These are phyloP conservation scores for Chloroclystis v-ata DNA, from an alignment of 2,888 invertebrate species.

Conservation along the genomic window DNA sequence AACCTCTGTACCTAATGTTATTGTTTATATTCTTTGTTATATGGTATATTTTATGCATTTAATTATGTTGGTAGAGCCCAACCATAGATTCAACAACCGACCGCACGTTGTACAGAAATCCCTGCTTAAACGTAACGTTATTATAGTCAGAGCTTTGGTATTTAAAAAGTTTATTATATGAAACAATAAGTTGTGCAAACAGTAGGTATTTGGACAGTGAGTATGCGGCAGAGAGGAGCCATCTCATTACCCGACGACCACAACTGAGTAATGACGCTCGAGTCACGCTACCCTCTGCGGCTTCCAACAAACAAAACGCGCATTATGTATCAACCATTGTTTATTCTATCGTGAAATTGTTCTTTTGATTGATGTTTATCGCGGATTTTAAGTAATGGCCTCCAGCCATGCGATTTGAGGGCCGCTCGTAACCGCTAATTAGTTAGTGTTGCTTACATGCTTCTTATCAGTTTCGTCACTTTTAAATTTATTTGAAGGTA, in stretches of 20 bases:
- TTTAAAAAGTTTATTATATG: no score
- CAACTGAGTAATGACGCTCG: slow-evolving; percentile 57
- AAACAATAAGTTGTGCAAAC: neutral
- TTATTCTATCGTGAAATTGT: slow-evolving; percentile 27
- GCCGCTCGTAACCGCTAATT: slow-evolving; percentile 22
- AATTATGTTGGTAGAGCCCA: no score
- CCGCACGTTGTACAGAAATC: no score
- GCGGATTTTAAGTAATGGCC: slow-evolving; percentile 22
- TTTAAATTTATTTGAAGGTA: slow-evolving; percentile 16
- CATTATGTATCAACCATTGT: slow-evolving; percentile 33
- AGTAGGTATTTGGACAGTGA: slow-evolving; percentile 10
- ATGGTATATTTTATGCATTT: no score
- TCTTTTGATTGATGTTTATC: slow-evolving; percentile 27
- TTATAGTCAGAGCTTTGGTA: no score
- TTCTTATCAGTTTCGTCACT: slow-evolving; percentile 20
- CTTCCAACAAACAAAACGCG: slow-evolving; percentile 44
- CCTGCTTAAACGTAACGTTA: no score
- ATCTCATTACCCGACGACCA: slow-evolving; percentile 65
- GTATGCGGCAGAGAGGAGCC: slow-evolving; percentile 40
- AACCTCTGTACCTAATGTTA: slow-evolving; percentile 5
- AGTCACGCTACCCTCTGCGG: slow-evolving; percentile 52
- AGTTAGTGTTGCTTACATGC: slow-evolving; percentile 21
- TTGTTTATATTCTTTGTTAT: slow-evolving; percentile 15
- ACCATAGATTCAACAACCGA: no score
- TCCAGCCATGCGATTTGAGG: slow-evolving; percentile 21